Evolutionary conservation across 2,797 vertebrate species (phyloP).

Genomic region (Argyrosomus regius): DNA sequence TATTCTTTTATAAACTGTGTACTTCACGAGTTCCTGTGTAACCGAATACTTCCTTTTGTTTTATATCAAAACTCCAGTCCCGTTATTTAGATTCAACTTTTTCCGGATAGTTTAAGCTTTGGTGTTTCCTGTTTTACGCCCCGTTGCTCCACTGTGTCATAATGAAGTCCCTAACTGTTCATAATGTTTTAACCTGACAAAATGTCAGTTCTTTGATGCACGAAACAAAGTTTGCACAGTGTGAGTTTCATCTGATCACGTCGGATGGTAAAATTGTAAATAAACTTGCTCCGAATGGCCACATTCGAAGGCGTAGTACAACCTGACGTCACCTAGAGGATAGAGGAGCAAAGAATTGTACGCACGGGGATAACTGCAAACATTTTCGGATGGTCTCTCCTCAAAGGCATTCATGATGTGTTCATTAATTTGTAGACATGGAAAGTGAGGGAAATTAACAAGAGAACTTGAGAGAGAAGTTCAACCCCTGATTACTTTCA

Average conservation of each 20-base stretch:
- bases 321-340: not conserved
- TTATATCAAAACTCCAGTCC: not conserved
- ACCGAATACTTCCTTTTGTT: not conserved
- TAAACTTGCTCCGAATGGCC: not conserved
- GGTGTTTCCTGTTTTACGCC: not conserved
- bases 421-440: not conserved
- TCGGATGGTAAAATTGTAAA: not conserved
- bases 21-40: not conserved
- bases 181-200: not conserved
- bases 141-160: not conserved
- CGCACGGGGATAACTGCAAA: not conserved
- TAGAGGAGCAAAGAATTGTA: not conserved
- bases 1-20: not conserved
- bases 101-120: not conserved
- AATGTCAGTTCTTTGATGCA: not conserved
- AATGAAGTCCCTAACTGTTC: not conserved
- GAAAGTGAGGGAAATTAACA: not conserved
- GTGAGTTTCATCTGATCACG: not conserved
- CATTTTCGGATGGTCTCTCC: not conserved
- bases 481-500: not conserved
- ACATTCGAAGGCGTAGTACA: not conserved
- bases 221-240: not conserved
- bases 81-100: constrained; percentile 2
- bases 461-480: not conserved
- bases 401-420: not conserved